Percentiles rank a stretch among this genome's conserved stretches.
phyloP scores from a whole-genome alignment of 1,140 invertebrate species.

The Scaptomyza pallida region DNA sequence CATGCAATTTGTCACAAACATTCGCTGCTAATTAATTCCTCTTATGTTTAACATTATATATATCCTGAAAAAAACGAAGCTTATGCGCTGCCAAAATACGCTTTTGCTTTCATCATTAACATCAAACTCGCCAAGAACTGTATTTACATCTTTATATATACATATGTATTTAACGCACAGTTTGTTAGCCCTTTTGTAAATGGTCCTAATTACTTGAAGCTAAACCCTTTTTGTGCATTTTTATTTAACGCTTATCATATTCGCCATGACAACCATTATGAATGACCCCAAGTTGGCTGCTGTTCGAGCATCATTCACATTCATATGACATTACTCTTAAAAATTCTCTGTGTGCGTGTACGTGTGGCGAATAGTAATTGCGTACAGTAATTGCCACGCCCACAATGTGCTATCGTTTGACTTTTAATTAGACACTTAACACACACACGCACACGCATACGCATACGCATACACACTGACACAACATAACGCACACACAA shows the following conservation, averaged over 20 bases:
- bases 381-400: too few species aligned
- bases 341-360: too few species aligned
- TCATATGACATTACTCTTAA: too few species aligned
- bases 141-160: too few species aligned
- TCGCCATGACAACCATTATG: too few species aligned
- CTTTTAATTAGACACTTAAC: background rate
- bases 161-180: constrained; percentile 34
- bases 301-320: too few species aligned
- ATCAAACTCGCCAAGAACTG: background rate
- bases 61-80: too few species aligned
- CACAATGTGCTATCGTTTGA: too few species aligned
- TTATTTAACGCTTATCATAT: too few species aligned
- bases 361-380: too few species aligned
- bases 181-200: constrained; percentile 34
- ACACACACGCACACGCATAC: constrained; percentile 4
- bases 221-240: background rate
- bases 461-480: background rate
- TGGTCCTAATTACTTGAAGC: constrained; percentile 3
- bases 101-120: constrained; percentile 10
- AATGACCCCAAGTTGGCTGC: too few species aligned
- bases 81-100: background rate
- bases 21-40: background rate
- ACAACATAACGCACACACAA: background rate
- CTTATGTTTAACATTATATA: background rate
- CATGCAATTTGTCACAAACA: background rate